These are phyloP conservation scores for Bos javanicus DNA, from an alignment of 2,113 vertebrate species.

Conservation along the genomic window DNA sequence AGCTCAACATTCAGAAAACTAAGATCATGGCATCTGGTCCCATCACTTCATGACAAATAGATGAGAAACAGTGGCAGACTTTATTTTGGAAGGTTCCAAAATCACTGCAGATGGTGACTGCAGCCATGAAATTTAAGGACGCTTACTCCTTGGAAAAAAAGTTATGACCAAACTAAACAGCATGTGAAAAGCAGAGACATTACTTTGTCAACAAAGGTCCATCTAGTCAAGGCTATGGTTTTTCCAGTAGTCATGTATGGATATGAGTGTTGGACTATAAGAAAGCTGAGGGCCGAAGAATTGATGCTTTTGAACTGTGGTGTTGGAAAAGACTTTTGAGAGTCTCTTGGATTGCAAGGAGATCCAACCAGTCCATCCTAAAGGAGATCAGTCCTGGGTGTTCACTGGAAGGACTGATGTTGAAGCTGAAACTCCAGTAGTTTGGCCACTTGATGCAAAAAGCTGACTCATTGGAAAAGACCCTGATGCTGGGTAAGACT, in stretches of 20 bases:
- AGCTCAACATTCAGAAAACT: not conserved
- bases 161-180: not conserved
- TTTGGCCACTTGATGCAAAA: not conserved
- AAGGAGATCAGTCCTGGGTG: not conserved
- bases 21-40: not conserved
- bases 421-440: not conserved
- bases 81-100: not conserved
- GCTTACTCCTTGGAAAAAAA: not conserved
- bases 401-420: not conserved
- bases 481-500: not conserved
- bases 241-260: not conserved
- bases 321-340: not conserved
- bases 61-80: not conserved
- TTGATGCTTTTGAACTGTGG: not conserved
- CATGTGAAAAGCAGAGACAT: not conserved
- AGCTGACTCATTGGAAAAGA: not conserved
- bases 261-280: not conserved
- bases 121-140: not conserved
- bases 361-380: not conserved
- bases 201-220: not conserved
- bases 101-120: not conserved
- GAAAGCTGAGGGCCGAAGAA: not conserved
- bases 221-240: not conserved
- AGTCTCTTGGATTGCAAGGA: not conserved
- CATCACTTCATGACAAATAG: not conserved